Percentiles rank a stretch among this genome's conserved stretches.
These are phyloP conservation scores for Beroe ovata DNA, from an alignment of 37 sponge, comb jelly and placozoan genomes.

Conservation along the genomic window DNA sequence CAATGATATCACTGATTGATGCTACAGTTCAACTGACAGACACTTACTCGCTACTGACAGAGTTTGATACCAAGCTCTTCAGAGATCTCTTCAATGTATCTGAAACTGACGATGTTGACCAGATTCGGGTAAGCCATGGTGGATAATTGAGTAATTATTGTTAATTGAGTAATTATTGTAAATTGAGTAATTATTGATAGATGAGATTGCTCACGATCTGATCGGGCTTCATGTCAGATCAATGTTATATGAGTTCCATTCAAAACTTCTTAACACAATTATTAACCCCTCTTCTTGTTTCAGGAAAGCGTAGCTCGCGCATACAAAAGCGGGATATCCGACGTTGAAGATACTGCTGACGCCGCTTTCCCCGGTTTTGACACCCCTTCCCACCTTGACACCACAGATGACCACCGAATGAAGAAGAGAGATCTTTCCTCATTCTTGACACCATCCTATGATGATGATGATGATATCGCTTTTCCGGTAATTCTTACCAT, in stretches of 20 bases:
- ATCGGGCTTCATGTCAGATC: too few species aligned
- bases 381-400: too few species aligned
- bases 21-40: constrained; percentile 51
- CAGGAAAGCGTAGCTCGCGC: constrained; percentile 6
- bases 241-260: too few species aligned
- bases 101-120: constrained; percentile 13
- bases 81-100: neutral
- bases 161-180: too few species aligned
- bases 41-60: constrained; percentile 48
- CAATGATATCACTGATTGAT: constrained; percentile 64
- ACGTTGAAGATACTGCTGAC: neutral
- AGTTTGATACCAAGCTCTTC: neutral
- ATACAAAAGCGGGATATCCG: neutral
- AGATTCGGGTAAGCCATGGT: neutral
- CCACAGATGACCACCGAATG: too few species aligned
- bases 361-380: too few species aligned
- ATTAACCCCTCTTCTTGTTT: too few species aligned
- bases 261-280: too few species aligned
- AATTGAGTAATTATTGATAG: too few species aligned
- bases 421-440: constrained; percentile 10
- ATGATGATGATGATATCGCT: neutral
- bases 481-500: neutral
- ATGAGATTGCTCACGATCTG: too few species aligned
- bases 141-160: too few species aligned
- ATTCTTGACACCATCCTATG: neutral